These are phyloP conservation scores for Drosophila melanogaster DNA, from an alignment of 1,140 invertebrate genomes.

Conservation along the genomic window Release_6_plus_ISO1_MT NC_004354.4:10817001-10817500, in stretches of 20 bases:
- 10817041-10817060: conserved; percentile 11
- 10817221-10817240: conserved; percentile 62
- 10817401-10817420: conserved; percentile 38
- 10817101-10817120: conserved; percentile 26
- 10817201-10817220: conserved; percentile 45
- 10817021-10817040: conserved; percentile 15
- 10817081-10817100: conserved; percentile 38
- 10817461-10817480: background rate
- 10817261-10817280: conserved; percentile 76
- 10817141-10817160: conserved; percentile 1
- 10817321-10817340: conserved; percentile 15
- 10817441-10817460: too few relatives aligned
- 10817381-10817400: conserved; percentile 47
- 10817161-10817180: conserved; percentile 18
- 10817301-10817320: conserved; percentile 28
- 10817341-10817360: conserved; percentile 23
- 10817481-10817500: background rate
- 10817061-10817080: conserved; percentile 15
- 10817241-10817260: conserved; percentile 65
- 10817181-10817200: background rate
- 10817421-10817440: background rate
- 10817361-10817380: conserved; percentile 38
- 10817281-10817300: conserved; percentile 44
- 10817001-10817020: conserved; percentile 15
- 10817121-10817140: conserved; percentile 5